phyloP scores from a whole-genome alignment of 1,140 invertebrate species.

The Drosophila gunungcola region DNA sequence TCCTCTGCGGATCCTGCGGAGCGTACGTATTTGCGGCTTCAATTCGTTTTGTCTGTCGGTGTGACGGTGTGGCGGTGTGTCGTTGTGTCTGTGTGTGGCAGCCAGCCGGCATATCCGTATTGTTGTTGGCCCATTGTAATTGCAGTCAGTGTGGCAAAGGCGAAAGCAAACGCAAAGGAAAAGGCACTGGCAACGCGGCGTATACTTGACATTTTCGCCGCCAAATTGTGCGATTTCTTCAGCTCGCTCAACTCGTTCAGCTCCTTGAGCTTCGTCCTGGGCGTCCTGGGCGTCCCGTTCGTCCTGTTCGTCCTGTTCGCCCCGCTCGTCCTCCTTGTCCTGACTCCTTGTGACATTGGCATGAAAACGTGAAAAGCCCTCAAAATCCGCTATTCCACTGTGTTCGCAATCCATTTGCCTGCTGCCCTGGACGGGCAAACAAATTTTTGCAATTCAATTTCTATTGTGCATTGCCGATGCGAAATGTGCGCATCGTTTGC shows the following conservation, averaged over 20 bases:
- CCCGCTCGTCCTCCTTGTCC: neutral
- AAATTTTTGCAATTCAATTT: conserved; percentile 83
- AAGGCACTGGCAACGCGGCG: conserved; percentile 33
- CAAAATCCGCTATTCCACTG: conserved; percentile 34
- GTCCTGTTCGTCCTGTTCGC: neutral
- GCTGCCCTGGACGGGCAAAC: conserved; percentile 69
- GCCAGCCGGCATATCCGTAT: conserved; percentile 45
- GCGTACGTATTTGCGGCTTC: conserved; percentile 24
- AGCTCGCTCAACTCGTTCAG: conserved; percentile 3
- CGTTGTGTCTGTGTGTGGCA: conserved; percentile 1
- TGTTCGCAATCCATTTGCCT: conserved; percentile 36
- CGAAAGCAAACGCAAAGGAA: neutral
- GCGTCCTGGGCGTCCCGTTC: neutral
- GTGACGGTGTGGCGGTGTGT: conserved; percentile 7
- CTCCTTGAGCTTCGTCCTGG: conserved; percentile 6
- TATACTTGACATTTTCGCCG: conserved; percentile 81
- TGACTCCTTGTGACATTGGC: conserved; percentile 53
- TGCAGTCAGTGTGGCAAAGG: conserved; percentile 63
- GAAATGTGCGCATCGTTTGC: conserved; percentile 71
- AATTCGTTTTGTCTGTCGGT: conserved; percentile 1
- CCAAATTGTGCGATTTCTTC: conserved; percentile 78
- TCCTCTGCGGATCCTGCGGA: conserved; percentile 12
- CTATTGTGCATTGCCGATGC: conserved; percentile 67
- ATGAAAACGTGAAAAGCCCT: conserved; percentile 58
- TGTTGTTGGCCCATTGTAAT: conserved; percentile 65